Conservation (phyloP, 1,140 invertebrate species). For the Megalonaias nervosa region DNA sequence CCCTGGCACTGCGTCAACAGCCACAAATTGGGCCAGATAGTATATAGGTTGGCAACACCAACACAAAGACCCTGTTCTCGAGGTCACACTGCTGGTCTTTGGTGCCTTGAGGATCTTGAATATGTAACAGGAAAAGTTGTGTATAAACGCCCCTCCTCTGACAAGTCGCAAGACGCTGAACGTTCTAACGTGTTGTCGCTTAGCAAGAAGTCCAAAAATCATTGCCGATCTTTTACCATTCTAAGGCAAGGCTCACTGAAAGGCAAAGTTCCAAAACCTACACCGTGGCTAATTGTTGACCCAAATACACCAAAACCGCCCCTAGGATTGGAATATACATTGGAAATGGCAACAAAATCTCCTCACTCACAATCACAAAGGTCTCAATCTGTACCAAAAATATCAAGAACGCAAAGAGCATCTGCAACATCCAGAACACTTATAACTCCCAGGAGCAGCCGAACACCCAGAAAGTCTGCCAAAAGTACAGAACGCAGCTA, state of each 20-base stretch:
- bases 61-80: conserved; percentile 29
- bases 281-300: conserved; percentile 35
- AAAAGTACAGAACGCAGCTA: neutral
- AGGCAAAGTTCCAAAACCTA: conserved; percentile 24
- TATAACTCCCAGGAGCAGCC: neutral
- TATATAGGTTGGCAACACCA: conserved; percentile 26
- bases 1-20: conserved; percentile 34
- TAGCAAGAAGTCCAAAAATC: too few relatives aligned
- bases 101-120: conserved; percentile 35
- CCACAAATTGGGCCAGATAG: conserved; percentile 20
- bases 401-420: conserved; percentile 16
- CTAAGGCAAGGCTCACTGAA: too few relatives aligned
- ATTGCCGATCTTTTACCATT: too few relatives aligned
- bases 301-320: neutral
- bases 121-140: conserved; percentile 20
- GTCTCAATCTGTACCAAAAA: conserved; percentile 21
- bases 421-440: conserved; percentile 6
- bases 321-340: too few relatives aligned
- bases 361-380: conserved; percentile 23
- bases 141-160: too few relatives aligned
- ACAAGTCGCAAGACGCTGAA: too few relatives aligned
- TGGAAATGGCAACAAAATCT: too few relatives aligned
- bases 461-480: too few relatives aligned
- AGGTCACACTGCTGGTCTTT: conserved; percentile 31
- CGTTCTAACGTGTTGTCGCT: too few relatives aligned